Base-by-base conservation (phyloP, 1,140 invertebrate genomes). In the Solenopsis invicta region DNA sequence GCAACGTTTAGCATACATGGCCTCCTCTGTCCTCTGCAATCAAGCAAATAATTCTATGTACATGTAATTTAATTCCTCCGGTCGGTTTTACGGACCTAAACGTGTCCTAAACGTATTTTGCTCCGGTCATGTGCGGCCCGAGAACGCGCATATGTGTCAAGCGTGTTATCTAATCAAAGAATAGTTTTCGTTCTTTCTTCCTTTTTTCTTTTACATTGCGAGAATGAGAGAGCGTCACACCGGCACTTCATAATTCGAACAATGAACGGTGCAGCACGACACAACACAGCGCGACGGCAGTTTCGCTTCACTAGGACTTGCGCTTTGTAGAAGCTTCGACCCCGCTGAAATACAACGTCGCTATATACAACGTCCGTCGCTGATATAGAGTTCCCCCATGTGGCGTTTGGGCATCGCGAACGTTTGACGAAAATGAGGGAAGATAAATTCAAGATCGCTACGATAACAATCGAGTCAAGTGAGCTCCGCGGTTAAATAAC, bases 1-100 rank as follows among this genome's bases (percentile, higher is more conserved):
- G 18, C 62, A 88, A 24, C 81, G 59, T 72, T 88, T 90, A 12
- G 56, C 71, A 37, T 74, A 76, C 88, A 93, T 93, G 41, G 24
- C 50, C 6, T 45, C 41, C 2, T 69, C 66, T 54, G 16, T 74
- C 71, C 45, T 18, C 92, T 92, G 84, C 18, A 92, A 92, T 29
- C 77, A 61, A 52, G 24, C n/a, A 61, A 75, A 87, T 18, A 4
- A 45, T 61, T 61, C 18, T 34, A 41, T 41, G 8, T 41, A 61
- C 41, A 69, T 50, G 41, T 50, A 2, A 24, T 71, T 71, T 24
- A 41, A 71, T 45, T 56, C 6, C 13, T 18, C 12, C 1, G 37
- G n/a, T 62, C 29, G 41, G 62, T 50, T 48, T 74, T 13, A 8
- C 21, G 1, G 24, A 37, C 48, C 6, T 66, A 18, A 52, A 69